A percentile compares a stretch with the other conserved stretches of the same genome.
Evolutionary conservation across 2,113 vertebrate genomes (phyloP).

Genomic region (Syngnathus floridae): DNA sequence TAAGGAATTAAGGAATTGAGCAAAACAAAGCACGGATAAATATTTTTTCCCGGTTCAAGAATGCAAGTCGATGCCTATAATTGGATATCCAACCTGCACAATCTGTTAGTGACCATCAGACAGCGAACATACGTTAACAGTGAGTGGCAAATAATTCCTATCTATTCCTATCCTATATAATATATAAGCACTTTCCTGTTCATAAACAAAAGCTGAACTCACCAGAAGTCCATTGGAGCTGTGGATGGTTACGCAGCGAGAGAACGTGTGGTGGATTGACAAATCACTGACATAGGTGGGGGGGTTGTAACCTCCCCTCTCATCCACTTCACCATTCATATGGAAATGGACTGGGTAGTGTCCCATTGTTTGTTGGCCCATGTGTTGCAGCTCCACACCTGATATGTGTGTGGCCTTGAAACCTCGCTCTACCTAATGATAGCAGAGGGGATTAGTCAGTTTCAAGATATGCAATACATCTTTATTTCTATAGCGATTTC

Average conservation of each 20-base stretch:
- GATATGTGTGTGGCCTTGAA: slow-evolving; percentile 84
- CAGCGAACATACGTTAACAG: no score
- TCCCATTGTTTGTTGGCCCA: slow-evolving; percentile 95
- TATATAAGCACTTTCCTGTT: background rate
- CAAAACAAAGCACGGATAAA: background rate
- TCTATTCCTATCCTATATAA: no score
- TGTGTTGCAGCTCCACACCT: slow-evolving; percentile 84
- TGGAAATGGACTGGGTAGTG: slow-evolving; percentile 97
- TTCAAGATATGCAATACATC: background rate
- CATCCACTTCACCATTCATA: slow-evolving; percentile 87
- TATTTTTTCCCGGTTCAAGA: no score
- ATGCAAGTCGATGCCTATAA: no score
- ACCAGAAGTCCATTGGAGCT: slow-evolving; percentile 94
- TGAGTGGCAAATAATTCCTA: no score
- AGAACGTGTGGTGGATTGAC: slow-evolving; percentile 92
- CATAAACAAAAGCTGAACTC: slow-evolving; percentile 47
- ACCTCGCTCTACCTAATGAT: slow-evolving; percentile 76
- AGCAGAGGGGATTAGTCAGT: background rate
- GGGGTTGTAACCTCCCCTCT: slow-evolving; percentile 82
- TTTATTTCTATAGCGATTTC: no score
- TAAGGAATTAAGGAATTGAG: background rate
- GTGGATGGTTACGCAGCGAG: slow-evolving; percentile 89
- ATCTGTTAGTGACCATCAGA: no score
- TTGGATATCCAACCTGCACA: no score
- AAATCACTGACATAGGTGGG: slow-evolving; percentile 79